Conservation (phyloP, 2,888 invertebrate genomes). For the Phorcus lineatus region DNA sequence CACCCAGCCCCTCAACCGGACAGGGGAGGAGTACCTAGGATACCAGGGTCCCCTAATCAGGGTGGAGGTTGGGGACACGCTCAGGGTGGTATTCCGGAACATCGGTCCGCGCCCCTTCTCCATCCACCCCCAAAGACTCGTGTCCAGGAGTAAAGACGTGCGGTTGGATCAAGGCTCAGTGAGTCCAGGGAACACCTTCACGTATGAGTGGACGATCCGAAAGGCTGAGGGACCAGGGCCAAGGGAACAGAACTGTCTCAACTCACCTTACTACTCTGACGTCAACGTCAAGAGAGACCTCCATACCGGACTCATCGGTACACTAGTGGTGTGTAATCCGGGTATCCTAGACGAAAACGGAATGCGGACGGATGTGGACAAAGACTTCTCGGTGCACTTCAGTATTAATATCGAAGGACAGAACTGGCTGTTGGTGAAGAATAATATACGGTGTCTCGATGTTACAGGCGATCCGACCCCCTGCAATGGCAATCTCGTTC, state of each 20-base stretch:
- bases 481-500: neutral
- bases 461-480: conserved; percentile 26
- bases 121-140: neutral
- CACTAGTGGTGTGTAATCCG: neutral
- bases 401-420: conserved; percentile 49
- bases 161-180: neutral
- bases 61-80: conserved; percentile 55
- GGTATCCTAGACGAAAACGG: conserved; percentile 38
- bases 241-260: neutral
- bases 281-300: neutral
- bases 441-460: conserved; percentile 55
- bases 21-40: conserved; percentile 45
- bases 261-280: neutral
- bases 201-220: neutral
- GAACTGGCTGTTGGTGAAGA: conserved; percentile 49
- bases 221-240: neutral
- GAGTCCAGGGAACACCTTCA: neutral
- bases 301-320: neutral
- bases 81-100: neutral
- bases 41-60: conserved; percentile 56
- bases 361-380: conserved; percentile 42
- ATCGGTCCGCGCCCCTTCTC: neutral
- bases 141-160: neutral
- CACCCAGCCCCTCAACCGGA: conserved; percentile 27
- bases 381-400: conserved; percentile 50